These are phyloP conservation scores for Hexactinellida sp. DNA, from an alignment of 37 sponge, comb jelly and placozoan species.

Conservation along the genomic window DNA sequence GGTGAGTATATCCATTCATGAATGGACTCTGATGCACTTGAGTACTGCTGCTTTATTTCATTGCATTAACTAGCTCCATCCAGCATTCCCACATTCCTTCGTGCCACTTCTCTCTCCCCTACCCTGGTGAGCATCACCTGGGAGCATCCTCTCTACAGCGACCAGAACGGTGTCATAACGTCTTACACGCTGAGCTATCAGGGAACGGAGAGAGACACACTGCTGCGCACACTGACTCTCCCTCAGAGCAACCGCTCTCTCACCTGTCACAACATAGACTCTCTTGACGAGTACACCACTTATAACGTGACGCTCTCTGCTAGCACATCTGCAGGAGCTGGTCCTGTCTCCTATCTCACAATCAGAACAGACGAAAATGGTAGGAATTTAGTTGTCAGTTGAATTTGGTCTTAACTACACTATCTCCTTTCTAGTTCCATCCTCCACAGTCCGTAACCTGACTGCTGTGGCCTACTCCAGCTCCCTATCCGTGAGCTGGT, in stretches of 20 bases:
- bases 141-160: not conserved
- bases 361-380: not conserved
- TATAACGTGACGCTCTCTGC: not conserved
- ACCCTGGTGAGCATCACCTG: not conserved
- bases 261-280: constrained; percentile 13
- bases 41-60: not conserved
- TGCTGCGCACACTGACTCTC: not conserved
- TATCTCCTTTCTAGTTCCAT: constrained; percentile 9
- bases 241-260: not conserved
- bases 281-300: not conserved
- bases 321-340: not conserved
- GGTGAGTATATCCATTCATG: not conserved
- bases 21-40: not conserved
- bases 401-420: no score
- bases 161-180: not conserved
- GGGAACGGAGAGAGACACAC: constrained; percentile 2
- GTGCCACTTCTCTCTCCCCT: not conserved
- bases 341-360: not conserved
- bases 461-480: not conserved
- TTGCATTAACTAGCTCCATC: not conserved
- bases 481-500: not conserved
- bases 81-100: not conserved
- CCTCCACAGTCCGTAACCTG: not conserved
- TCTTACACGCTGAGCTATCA: not conserved
- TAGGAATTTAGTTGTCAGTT: no score